phyloP scores from a whole-genome alignment of 2,888 invertebrate species.

The Allophyes oxyacanthae region DNA sequence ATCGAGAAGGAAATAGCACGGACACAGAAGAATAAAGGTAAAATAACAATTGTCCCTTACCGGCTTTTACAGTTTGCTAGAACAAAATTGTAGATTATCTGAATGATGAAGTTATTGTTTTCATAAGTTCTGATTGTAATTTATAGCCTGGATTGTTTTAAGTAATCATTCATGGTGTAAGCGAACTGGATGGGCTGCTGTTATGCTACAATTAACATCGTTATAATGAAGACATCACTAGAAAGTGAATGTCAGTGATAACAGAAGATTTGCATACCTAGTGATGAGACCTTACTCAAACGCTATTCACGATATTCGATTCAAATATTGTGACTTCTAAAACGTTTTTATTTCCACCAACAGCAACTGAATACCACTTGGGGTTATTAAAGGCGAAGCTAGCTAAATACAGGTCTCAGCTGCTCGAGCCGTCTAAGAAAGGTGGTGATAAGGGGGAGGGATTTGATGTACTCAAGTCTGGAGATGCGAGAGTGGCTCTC shows the following conservation, averaged over 20 bases:
- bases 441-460: conserved; percentile 97
- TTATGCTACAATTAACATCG: too few species aligned
- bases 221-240: too few species aligned
- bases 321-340: conserved; percentile 9
- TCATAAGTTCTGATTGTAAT: background rate
- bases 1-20: conserved; percentile 99
- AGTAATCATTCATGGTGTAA: too few species aligned
- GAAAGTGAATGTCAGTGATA: too few species aligned
- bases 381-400: conserved; percentile 99
- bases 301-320: too few species aligned
- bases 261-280: too few species aligned
- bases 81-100: background rate
- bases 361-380: conserved; percentile 99
- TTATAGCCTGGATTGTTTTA: background rate
- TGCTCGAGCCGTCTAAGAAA: conserved; percentile 98
- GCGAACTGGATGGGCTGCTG: too few species aligned
- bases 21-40: conserved; percentile 99
- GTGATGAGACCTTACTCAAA: too few species aligned
- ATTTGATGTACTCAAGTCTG: conserved; percentile 99
- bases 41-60: background rate
- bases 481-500: conserved; percentile 99
- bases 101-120: too few species aligned
- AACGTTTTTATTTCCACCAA: conserved; percentile 59
- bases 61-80: background rate
- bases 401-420: conserved; percentile 97